Evolutionary conservation across 53 echinoderm and acorn worm species (phyloP), one percentile per base, ranked within the genome.

Genomic region (Paracentrotus lividus): DNA sequence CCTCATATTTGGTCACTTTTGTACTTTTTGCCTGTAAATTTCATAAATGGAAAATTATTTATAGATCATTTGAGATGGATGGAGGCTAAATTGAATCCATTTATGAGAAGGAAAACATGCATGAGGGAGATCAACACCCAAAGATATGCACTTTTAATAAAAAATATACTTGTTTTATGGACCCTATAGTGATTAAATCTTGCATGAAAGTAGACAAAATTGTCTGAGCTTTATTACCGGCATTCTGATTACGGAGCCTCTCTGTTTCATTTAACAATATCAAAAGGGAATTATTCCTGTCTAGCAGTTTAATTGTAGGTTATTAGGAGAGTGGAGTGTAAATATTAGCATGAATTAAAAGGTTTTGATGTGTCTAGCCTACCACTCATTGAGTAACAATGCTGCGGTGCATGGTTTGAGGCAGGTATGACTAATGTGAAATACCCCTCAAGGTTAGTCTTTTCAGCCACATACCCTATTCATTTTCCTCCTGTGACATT

Each of bases 331-430:
- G 78, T 12, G 1, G 45, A n/a, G 43, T 51, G 51, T 84, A 84
- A 84, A 84, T 84, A 84, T 84, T 84, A n/a, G 84, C 84, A 45
- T 84, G 84, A 84, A 84, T 84, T 66, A 69, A 38, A 69, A 69
- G 34, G 18, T 3, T 69, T 69, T 26, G 47, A 45, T 84, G 42
- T 45, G 84, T 84, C 84, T 84, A 84, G 84, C 84, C 84, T 26
- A 6, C 31, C 16, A 51, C 2, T 51, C 27, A 84, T 84, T 49
- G 23, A 49, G 51, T 84, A 45, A 84, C 84, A 84, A 84, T 84
- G 29, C 7, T 47, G 45, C 49, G 8, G 84, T 84, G n/a, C n/a
- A n/a, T n/a, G 18, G 27, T 84, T 84, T 84, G 9, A 24, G 26
- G 84, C 13, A 27, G 84, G 3, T 84, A 44, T 84, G 84, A 49